Conservation (phyloP, 2,797 vertebrate species). For the Okamejei kenojei region DNA sequence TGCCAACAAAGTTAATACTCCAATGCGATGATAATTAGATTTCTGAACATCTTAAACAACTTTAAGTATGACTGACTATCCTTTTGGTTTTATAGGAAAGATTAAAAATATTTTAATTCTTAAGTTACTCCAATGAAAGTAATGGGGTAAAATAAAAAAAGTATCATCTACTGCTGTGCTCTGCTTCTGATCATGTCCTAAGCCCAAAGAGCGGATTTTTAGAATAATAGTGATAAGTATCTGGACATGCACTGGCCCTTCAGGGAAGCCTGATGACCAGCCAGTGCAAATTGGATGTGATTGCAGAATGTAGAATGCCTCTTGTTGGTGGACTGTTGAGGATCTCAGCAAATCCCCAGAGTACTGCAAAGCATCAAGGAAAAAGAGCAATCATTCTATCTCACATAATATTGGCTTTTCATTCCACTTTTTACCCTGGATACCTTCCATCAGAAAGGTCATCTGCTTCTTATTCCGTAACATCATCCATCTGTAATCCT, state of each 20-base stretch:
- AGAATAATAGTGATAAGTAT: background rate
- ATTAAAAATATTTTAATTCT: too few species aligned
- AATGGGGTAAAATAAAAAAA: background rate
- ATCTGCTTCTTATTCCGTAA: background rate
- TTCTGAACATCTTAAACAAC: conserved; percentile 3
- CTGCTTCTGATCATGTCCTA: background rate
- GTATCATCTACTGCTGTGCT: background rate
- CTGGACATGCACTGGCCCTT: too few species aligned
- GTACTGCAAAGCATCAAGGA: background rate
- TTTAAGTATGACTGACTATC: background rate
- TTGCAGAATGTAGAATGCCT: background rate
- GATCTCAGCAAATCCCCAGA: background rate
- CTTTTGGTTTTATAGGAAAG: too few species aligned
- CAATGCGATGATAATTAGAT: background rate
- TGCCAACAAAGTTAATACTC: background rate
- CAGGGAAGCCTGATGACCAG: background rate
- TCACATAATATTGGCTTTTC: background rate
- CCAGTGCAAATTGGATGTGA: background rate
- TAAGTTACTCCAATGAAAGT: background rate
- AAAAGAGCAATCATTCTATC: background rate
- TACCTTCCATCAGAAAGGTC: background rate
- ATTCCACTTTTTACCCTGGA: background rate
- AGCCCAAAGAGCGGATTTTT: background rate
- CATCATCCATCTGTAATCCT: background rate
- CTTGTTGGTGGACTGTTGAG: background rate